Percentiles rank a stretch among this genome's conserved stretches.
Evolutionary conservation across 2,888 invertebrate species (phyloP).

Genomic region (Thera britannica): DNA sequence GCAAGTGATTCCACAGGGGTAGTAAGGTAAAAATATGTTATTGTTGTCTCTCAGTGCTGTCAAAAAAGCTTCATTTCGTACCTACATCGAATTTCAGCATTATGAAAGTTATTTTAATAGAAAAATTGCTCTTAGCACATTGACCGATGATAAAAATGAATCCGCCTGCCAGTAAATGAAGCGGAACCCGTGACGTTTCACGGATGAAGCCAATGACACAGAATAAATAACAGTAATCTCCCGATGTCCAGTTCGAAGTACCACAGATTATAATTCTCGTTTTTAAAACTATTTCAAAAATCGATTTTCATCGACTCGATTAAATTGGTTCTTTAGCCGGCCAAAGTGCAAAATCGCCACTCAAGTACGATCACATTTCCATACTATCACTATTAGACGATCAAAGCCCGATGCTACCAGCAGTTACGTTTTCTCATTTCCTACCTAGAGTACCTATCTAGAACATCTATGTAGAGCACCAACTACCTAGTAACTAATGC

Average conservation of each 20-base stretch:
- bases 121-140: too few species aligned
- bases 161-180: background rate
- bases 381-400: slow-evolving; percentile 62
- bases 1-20: too few species aligned
- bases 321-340: slow-evolving; percentile 14
- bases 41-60: too few species aligned
- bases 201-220: background rate
- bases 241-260: background rate
- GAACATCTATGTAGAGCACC: slow-evolving; percentile 34
- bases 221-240: too few species aligned
- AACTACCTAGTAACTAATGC: slow-evolving; percentile 1
- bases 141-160: background rate
- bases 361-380: slow-evolving; percentile 62
- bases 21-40: too few species aligned
- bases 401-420: slow-evolving; percentile 52
- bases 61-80: too few species aligned
- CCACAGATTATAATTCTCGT: background rate
- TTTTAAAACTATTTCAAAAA: background rate
- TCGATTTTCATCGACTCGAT: background rate
- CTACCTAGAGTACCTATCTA: slow-evolving; percentile 38
- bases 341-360: slow-evolving; percentile 55
- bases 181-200: background rate
- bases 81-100: too few species aligned
- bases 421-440: slow-evolving; percentile 60
- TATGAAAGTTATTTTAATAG: too few species aligned